phyloP scores from a whole-genome alignment of 2,797 vertebrate genomes.

The Macroramphosus scolopax region DNA sequence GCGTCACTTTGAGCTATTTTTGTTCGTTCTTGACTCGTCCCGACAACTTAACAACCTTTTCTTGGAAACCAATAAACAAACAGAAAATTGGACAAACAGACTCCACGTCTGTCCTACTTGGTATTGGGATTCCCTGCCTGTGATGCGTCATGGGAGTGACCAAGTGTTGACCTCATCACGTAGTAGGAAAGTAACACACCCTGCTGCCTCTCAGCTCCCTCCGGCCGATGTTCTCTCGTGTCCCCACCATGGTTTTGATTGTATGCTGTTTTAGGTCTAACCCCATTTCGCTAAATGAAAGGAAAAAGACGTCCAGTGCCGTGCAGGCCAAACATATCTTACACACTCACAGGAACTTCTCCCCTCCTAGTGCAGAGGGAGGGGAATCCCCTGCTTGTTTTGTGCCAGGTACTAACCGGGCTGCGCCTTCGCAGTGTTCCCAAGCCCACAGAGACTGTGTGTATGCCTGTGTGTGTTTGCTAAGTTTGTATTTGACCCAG shows the following conservation, averaged over 20 bases:
- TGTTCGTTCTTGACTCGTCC: slow-evolving; percentile 42
- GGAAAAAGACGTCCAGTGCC: slow-evolving; percentile 55
- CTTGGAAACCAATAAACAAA: slow-evolving; percentile 61
- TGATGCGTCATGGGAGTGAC: slow-evolving; percentile 54
- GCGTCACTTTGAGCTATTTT: slow-evolving; percentile 42
- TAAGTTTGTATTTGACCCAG: slow-evolving; percentile 72
- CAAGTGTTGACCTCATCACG: slow-evolving; percentile 50
- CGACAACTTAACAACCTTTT: slow-evolving; percentile 54
- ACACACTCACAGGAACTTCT: slow-evolving; percentile 47
- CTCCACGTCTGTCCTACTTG: slow-evolving; percentile 16
- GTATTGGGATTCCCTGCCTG: slow-evolving; percentile 62
- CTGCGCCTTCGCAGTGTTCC: slow-evolving; percentile 41
- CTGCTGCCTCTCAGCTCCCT: slow-evolving; percentile 7
- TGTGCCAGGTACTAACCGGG: slow-evolving; percentile 65
- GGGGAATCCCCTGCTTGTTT: slow-evolving; percentile 63
- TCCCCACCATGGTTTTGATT: slow-evolving; percentile 11
- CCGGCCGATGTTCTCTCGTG: slow-evolving; percentile 8
- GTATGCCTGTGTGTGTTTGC: slow-evolving; percentile 46
- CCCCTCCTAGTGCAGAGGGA: slow-evolving; percentile 16
- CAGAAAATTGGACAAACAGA: slow-evolving; percentile 16
- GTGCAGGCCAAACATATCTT: slow-evolving; percentile 54
- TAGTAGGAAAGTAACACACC: slow-evolving; percentile 39
- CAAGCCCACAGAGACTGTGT: slow-evolving; percentile 41
- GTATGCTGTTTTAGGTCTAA: background rate
- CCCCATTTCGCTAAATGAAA: slow-evolving; percentile 41